phyloP scores from a whole-genome alignment of 92 coral and sea anemone genomes.

The Epizoanthus rinbou region DNA sequence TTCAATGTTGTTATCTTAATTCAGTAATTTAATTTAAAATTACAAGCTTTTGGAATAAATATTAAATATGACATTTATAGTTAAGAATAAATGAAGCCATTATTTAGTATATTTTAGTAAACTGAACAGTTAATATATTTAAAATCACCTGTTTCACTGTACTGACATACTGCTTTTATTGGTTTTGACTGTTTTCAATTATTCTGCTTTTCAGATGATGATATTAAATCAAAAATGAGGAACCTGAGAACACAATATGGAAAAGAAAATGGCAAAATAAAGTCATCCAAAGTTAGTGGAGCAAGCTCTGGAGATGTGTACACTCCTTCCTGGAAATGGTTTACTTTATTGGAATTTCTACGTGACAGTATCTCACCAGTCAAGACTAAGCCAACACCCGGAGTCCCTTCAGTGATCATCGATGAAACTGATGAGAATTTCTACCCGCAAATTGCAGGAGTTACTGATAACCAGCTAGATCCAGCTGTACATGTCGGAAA shows the following conservation, averaged over 20 bases:
- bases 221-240: constrained; percentile 69
- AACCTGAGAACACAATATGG: constrained; percentile 76
- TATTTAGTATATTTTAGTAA: too few relatives aligned
- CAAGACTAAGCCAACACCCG: constrained; percentile 58
- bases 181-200: constrained; percentile 22
- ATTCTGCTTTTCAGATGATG: constrained; percentile 53
- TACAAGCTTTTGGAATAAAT: too few relatives aligned
- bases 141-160: too few relatives aligned
- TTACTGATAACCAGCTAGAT: constrained; percentile 6
- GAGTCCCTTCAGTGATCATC: constrained; percentile 15
- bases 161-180: too few relatives aligned
- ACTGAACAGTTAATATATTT: too few relatives aligned
- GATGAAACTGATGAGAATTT: constrained; percentile 8
- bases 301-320: constrained; percentile 54
- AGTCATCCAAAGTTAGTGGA: constrained; percentile 50
- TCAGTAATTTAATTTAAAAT: too few relatives aligned
- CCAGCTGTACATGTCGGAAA: background rate
- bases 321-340: constrained; percentile 59
- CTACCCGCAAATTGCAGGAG: background rate
- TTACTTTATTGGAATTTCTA: constrained; percentile 43
- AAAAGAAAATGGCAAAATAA: constrained; percentile 72
- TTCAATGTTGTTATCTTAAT: too few relatives aligned
- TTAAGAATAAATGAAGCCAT: too few relatives aligned
- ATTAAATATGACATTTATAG: too few relatives aligned
- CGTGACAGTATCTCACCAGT: constrained; percentile 56